Conservation (phyloP, 2,888 invertebrate genomes). For the Elysia crispata region DNA sequence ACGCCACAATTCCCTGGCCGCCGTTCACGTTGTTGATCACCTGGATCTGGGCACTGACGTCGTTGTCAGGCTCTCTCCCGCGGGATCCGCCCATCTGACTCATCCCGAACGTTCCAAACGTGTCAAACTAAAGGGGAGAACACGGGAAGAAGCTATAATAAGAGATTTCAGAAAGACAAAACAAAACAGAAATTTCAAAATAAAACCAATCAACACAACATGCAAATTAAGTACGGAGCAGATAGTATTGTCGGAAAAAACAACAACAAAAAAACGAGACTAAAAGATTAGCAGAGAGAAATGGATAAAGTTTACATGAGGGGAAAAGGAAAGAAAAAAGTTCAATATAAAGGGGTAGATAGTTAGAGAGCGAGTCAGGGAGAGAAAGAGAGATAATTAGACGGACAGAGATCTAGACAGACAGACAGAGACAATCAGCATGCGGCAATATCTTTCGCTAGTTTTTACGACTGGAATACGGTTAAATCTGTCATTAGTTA, state of each 20-base stretch:
- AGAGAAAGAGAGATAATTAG: constrained; percentile 40
- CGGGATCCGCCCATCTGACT: neutral
- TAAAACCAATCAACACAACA: too few species aligned
- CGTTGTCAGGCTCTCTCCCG: neutral
- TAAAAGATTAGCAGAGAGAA: neutral
- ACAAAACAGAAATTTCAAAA: too few species aligned
- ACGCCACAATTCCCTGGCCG: neutral
- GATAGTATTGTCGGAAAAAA: too few species aligned
- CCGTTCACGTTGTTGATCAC: constrained; percentile 31
- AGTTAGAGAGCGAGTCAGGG: constrained; percentile 37
- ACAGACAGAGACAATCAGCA: constrained; percentile 28
- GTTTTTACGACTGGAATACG: too few species aligned
- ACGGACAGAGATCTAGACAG: constrained; percentile 1
- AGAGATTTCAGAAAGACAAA: too few species aligned
- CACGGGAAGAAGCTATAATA: neutral
- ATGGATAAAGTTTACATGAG: constrained; percentile 1
- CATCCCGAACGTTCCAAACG: neutral
- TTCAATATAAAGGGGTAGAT: constrained; percentile 22
- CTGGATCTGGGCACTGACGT: constrained; percentile 43
- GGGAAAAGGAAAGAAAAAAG: neutral
- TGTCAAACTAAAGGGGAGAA: neutral
- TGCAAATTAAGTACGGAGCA: too few species aligned
- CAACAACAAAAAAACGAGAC: too few species aligned
- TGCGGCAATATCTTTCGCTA: neutral
- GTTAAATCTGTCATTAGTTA: too few species aligned